Evolutionary conservation across 2,888 invertebrate species (phyloP).

Genomic region (Cyrtodaria siliqua): DNA sequence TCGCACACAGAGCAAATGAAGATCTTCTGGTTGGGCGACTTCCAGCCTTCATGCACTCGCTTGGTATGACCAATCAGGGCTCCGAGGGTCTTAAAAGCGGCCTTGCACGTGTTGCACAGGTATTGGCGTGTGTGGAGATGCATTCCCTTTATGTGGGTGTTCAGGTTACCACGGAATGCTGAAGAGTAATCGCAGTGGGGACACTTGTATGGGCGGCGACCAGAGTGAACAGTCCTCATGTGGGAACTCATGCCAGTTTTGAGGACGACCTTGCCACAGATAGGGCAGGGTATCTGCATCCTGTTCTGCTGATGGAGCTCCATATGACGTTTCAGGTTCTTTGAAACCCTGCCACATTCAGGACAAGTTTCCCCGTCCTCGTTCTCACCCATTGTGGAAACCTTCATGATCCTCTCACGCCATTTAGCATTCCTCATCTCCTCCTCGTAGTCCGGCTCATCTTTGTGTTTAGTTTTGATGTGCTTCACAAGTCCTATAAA

Average conservation of each 20-base stretch:
- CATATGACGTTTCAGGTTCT: conserved; percentile 82
- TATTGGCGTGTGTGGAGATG: conserved; percentile 82
- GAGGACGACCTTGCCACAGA: conserved; percentile 82
- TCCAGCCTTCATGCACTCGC: conserved; percentile 83
- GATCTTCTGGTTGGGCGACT: conserved; percentile 83
- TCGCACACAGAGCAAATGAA: conserved; percentile 84
- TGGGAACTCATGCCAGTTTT: conserved; percentile 84
- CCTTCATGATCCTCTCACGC: conserved; percentile 83
- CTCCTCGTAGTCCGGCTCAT: conserved; percentile 82
- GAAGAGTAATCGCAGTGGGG: conserved; percentile 84
- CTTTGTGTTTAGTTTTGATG: conserved; percentile 81
- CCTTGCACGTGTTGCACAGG: conserved; percentile 82
- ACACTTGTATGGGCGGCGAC: conserved; percentile 83
- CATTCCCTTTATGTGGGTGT: conserved; percentile 84
- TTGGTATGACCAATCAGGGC: conserved; percentile 84
- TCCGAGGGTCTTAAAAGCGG: conserved; percentile 83
- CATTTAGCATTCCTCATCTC: conserved; percentile 83
- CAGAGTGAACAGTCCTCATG: conserved; percentile 83
- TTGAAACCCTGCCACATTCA: conserved; percentile 83
- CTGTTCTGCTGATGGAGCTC: conserved; percentile 82
- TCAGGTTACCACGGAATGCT: conserved; percentile 82
- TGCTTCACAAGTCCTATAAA: conserved; percentile 83
- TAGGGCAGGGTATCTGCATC: conserved; percentile 83
- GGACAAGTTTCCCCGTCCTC: conserved; percentile 80
- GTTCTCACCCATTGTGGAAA: conserved; percentile 78